Evolutionary conservation across 2,797 vertebrate genomes (phyloP).

Genomic region (Pangasius macronema): DNA sequence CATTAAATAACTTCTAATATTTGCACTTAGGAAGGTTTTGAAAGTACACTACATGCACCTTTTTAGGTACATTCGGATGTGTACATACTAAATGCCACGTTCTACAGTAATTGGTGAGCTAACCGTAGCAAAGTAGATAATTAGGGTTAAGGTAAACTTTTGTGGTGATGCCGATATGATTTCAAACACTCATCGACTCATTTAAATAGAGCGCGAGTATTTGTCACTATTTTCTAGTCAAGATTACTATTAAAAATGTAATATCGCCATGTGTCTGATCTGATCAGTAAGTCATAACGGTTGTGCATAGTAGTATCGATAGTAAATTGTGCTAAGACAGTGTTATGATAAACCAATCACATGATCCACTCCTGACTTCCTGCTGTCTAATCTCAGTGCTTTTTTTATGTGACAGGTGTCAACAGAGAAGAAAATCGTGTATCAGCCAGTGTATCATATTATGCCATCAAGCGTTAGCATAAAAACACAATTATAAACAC

Average conservation of each 20-base stretch:
- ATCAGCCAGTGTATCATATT: conserved; percentile 71
- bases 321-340: conserved; percentile 10
- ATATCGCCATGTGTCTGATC: not conserved
- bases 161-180: too few relatives aligned
- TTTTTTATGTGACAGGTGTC: conserved; percentile 11
- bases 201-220: too few relatives aligned
- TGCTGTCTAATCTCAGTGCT: conserved; percentile 2
- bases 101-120: not conserved
- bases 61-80: not conserved
- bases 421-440: conserved; percentile 55
- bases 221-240: too few relatives aligned
- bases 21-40: not conserved
- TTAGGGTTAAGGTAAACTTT: not conserved
- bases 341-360: not conserved
- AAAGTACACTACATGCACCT: not conserved
- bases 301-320: conserved; percentile 20
- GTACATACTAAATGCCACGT: not conserved
- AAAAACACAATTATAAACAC: conserved; percentile 27
- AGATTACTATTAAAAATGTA: too few relatives aligned
- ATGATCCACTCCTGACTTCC: conserved; percentile 7
- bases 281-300: not conserved
- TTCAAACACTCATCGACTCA: too few relatives aligned
- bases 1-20: not conserved
- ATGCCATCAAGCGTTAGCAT: conserved; percentile 61
- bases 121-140: not conserved